Evolutionary conservation across 2,888 invertebrate species (phyloP), one percentile per base, ranked within the genome.

Genomic region (Prosopocoilus inquinatus): DNA sequence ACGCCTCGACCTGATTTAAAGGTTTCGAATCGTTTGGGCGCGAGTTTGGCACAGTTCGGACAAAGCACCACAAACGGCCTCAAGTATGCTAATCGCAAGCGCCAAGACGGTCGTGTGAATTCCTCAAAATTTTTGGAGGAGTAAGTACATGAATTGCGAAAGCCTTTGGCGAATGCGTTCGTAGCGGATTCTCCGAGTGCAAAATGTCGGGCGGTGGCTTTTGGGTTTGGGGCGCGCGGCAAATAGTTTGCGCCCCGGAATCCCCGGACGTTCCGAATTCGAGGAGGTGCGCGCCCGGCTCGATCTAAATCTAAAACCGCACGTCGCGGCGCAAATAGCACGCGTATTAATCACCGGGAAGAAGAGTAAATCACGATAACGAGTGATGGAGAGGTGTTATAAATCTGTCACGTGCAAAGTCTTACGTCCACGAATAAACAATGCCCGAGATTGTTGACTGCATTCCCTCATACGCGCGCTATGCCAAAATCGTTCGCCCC

Each of bases 351-450:
- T 57, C 56, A 57, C 52, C 51, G 47, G 51, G 56, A 52, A 60
- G 59, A 62, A 56, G 52, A 56, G 60, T 62, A 62, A 60, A 62
- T 62, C 59, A 62, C 62, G 56, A 62, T 62, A 62, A 62, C 60
- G 55, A 57, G 62, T 62, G 60, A 60, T 51, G 58, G 56, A 53
- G 55, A 58, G 54, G 55, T 53, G 55, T 57, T 62, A 58, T 62
- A 62, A 62, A 62, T 62, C 59, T 62, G 60, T 62, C 62, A 60
- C 50, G 51, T 39, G 46, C 38, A 43, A 35, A 34, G 33, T 53
- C 47, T 48, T 20, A 28, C 47, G 53, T 53, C 53, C 53, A 41
- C 47, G 53, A 53, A 53, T 53, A 53, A 53, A 47, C 53, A 47
- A 47, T 47, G 47, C 53, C 45, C 51, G 47, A 47, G 47, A 53